Base-by-base conservation (phyloP, 2,888 invertebrate species). In the Masnerella sp. region DNA sequence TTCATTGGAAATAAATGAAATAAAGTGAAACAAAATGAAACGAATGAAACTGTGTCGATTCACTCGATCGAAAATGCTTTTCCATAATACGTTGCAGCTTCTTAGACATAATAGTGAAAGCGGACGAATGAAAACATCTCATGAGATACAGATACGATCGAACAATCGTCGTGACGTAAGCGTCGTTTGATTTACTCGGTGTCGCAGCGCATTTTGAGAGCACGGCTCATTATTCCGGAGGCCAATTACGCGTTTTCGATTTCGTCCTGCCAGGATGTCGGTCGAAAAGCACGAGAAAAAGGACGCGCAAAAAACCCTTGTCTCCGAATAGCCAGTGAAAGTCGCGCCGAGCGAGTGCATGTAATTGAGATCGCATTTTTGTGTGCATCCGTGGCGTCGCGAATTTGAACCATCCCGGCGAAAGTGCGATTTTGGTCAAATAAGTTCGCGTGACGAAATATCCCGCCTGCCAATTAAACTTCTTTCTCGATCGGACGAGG, bases 31-130 rank as follows among this genome's bases (percentile, higher is more conserved):
- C 34, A 25, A 25, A 25, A 25, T 5, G 4, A 25, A 5, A 25
- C 25, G 25, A 25, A 25, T 25, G 4, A 5, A 25, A 25, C 25
- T n/a, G n/a, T n/a, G n/a, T n/a, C n/a, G n/a, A n/a, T n/a, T n/a
- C n/a, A n/a, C n/a, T n/a, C 25, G 7, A 4, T 25, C 7, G n/a
- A 32, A 32, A 32, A 32, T 25, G 7, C 18, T 65, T 65, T 54
- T 65, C 12, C 56, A 58, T 58, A 67, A 43, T 14, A 22, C 38
- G 12, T 49, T 30, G 45, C 43, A n/a, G 49, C 38, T 62, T 64
- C 30, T 73, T 73, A 56, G 65, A 70, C 64, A 76, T 70, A 76
- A 76, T 70, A 76, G 75, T 76, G 75, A 76, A 76, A 76, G 75
- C 67, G 52, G 32, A 14, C 45, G 8, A 34, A 58, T 32, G 62